Conservation (phyloP, 2,113 vertebrate genomes). For the Myiopsitta monachus region DNA sequence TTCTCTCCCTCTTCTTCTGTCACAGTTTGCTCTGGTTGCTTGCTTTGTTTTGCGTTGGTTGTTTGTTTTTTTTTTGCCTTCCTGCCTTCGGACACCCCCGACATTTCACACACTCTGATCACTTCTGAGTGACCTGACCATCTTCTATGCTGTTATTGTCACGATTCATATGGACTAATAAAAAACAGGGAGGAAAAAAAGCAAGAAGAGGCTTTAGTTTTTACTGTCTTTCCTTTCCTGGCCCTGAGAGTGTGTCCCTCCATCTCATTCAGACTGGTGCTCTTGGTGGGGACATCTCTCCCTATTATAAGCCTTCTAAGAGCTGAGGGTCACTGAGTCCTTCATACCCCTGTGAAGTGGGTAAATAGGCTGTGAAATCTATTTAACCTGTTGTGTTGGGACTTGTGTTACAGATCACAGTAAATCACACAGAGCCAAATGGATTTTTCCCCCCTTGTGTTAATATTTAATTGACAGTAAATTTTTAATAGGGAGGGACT, state of each 20-base stretch:
- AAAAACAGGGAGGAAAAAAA: background rate
- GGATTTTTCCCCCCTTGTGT: background rate
- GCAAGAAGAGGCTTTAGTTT: background rate
- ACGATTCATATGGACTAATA: background rate
- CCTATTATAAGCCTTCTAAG: background rate
- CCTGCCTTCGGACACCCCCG: background rate
- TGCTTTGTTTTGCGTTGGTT: background rate
- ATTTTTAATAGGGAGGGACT: slow-evolving; percentile 32
- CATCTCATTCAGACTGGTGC: background rate
- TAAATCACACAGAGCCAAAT: background rate
- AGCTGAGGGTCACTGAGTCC: background rate
- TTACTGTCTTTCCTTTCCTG: background rate
- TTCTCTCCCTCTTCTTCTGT: background rate
- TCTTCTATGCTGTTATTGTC: background rate
- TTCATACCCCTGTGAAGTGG: background rate
- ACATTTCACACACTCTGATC: background rate
- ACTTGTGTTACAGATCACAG: background rate
- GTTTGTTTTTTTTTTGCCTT: background rate
- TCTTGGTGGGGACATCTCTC: background rate
- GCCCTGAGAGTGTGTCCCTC: background rate
- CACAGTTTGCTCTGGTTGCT: background rate
- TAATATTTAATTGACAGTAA: slow-evolving; percentile 43
- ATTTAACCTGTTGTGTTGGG: background rate
- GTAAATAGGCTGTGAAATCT: background rate
- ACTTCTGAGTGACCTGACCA: background rate